Percentiles rank a stretch among this genome's conserved stretches.
Evolutionary conservation across 2,797 vertebrate species (phyloP).

Genomic region (Semaprochilodus insignis): DNA sequence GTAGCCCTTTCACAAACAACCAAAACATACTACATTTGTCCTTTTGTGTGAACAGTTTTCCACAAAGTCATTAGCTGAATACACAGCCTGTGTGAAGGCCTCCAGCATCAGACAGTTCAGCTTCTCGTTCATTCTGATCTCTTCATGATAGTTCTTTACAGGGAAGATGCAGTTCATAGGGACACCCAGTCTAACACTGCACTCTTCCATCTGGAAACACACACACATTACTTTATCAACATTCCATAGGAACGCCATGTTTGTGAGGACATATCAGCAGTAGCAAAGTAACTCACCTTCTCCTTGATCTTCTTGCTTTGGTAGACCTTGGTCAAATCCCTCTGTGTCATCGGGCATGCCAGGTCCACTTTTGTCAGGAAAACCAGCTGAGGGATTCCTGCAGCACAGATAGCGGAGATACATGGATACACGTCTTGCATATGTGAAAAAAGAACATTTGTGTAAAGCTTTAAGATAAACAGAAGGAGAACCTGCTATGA

Average conservation of each 20-base stretch:
- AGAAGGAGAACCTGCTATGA: no score
- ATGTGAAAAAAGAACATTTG: no score
- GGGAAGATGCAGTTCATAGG: neutral
- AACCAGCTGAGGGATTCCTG: constrained; percentile 13
- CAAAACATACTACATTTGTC: no score
- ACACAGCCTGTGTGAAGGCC: neutral
- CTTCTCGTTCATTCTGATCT: constrained; percentile 12
- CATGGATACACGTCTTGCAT: neutral
- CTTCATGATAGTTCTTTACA: neutral
- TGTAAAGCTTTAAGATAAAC: no score
- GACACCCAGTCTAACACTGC: constrained; percentile 9
- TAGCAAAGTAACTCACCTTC: constrained; percentile 27
- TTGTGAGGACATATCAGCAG: no score
- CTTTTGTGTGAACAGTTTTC: neutral
- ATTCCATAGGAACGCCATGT: neutral
- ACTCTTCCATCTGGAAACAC: constrained; percentile 21
- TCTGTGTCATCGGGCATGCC: constrained; percentile 7
- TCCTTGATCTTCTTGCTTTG: constrained; percentile 40
- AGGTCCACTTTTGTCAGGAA: constrained; percentile 6
- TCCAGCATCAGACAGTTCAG: constrained; percentile 40
- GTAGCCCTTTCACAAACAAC: no score
- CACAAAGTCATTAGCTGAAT: constrained; percentile 37
- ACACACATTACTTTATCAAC: constrained; percentile 18
- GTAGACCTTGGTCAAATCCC: neutral
- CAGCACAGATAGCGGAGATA: neutral